phyloP scores from a whole-genome alignment of 2,113 vertebrate genomes.

The Sterna hirundo region DNA sequence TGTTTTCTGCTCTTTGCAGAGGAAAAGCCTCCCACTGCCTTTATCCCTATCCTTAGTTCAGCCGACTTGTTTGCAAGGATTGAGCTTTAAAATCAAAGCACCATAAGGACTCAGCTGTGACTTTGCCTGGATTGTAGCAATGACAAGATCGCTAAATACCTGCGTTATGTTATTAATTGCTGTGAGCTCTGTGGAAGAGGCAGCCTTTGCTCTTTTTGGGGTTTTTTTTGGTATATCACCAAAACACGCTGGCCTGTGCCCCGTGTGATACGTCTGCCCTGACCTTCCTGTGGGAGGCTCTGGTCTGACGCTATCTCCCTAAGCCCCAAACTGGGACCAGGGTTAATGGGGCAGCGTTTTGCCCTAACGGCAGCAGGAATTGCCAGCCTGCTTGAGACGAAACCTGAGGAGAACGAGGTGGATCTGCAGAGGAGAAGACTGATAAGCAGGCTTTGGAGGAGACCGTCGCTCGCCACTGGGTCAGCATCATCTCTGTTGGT shows the following conservation, averaged over 20 bases:
- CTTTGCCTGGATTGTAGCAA: not conserved
- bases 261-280: not conserved
- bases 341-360: not conserved
- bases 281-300: not conserved
- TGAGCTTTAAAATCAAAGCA: slow-evolving; percentile 34
- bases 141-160: not conserved
- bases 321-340: not conserved
- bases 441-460: not conserved
- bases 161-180: not conserved
- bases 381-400: not conserved
- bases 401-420: not conserved
- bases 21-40: not conserved
- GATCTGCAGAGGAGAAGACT: not conserved
- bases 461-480: not conserved
- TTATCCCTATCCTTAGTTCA: not conserved
- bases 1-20: slow-evolving; percentile 16
- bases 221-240: not conserved
- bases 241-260: not conserved
- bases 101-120: slow-evolving; percentile 4
- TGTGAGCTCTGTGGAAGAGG: not conserved
- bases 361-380: not conserved
- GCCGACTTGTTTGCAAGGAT: not conserved
- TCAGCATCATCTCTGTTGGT: not conserved
- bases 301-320: not conserved
- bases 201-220: not conserved